Evolutionary conservation across 2,113 vertebrate genomes (phyloP).

Genomic region (Passer montanus): DNA sequence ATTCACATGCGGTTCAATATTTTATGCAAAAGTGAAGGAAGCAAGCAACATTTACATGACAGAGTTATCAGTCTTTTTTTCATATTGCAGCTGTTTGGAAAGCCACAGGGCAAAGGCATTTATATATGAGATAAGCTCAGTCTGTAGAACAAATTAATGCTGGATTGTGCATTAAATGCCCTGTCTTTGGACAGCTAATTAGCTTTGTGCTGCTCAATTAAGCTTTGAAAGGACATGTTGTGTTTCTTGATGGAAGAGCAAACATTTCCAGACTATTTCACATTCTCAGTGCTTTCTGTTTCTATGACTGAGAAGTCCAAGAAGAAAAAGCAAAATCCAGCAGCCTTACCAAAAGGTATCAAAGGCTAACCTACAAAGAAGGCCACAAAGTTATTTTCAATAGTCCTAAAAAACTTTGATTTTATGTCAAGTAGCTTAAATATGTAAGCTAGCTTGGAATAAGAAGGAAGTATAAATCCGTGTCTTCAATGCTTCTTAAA

Average conservation of each 20-base stretch:
- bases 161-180: slow-evolving; percentile 80
- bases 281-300: slow-evolving; percentile 53
- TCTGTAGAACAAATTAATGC: slow-evolving; percentile 80
- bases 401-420: slow-evolving; percentile 11
- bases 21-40: slow-evolving; percentile 56
- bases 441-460: not conserved
- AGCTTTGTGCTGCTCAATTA: slow-evolving; percentile 83
- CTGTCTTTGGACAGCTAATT: slow-evolving; percentile 81
- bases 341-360: not conserved
- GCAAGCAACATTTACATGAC: slow-evolving; percentile 65
- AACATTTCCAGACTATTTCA: slow-evolving; percentile 72
- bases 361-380: slow-evolving; percentile 40
- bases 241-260: slow-evolving; percentile 76
- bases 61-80: slow-evolving; percentile 75
- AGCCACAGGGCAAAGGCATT: slow-evolving; percentile 78
- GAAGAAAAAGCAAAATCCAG: slow-evolving; percentile 38
- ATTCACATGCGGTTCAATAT: slow-evolving; percentile 51
- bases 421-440: slow-evolving; percentile 35
- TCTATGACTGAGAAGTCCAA: slow-evolving; percentile 37
- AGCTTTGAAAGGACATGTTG: slow-evolving; percentile 78
- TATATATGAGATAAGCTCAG: slow-evolving; percentile 77
- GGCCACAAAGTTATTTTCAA: slow-evolving; percentile 46
- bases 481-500: not conserved
- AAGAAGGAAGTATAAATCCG: not conserved
- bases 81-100: slow-evolving; percentile 75